phyloP scores from a whole-genome alignment of 2,113 vertebrate genomes.

The Illadopsis cleaveri region DNA sequence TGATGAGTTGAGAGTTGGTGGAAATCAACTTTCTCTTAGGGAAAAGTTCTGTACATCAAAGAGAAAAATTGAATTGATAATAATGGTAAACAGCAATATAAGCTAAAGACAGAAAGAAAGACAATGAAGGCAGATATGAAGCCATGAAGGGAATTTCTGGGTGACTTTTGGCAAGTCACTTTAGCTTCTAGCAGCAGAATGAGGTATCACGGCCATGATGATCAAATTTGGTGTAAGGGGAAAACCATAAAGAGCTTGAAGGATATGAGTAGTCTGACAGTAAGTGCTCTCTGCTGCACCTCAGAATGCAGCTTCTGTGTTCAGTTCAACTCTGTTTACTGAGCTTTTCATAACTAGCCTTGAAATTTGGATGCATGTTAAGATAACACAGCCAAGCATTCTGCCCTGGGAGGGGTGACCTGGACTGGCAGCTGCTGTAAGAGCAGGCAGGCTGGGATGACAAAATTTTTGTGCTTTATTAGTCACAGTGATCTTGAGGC shows the following conservation, averaged over 20 bases:
- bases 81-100: background rate
- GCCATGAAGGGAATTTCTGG: background rate
- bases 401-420: background rate
- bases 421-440: background rate
- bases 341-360: background rate
- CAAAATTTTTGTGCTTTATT: background rate
- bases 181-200: background rate
- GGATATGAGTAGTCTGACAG: background rate
- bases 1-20: background rate
- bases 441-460: background rate
- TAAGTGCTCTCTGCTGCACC: background rate
- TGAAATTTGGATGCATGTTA: background rate
- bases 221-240: background rate
- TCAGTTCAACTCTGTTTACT: background rate
- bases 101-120: background rate
- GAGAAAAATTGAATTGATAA: background rate
- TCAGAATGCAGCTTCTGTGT: background rate
- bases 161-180: background rate
- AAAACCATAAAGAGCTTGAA: background rate
- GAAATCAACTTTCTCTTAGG: background rate
- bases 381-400: background rate
- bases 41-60: background rate
- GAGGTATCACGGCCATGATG: background rate
- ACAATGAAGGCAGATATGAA: background rate
- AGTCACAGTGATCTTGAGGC: background rate